Base-by-base conservation (phyloP, 1,140 invertebrate species). In the Aradophagus sp. region DNA sequence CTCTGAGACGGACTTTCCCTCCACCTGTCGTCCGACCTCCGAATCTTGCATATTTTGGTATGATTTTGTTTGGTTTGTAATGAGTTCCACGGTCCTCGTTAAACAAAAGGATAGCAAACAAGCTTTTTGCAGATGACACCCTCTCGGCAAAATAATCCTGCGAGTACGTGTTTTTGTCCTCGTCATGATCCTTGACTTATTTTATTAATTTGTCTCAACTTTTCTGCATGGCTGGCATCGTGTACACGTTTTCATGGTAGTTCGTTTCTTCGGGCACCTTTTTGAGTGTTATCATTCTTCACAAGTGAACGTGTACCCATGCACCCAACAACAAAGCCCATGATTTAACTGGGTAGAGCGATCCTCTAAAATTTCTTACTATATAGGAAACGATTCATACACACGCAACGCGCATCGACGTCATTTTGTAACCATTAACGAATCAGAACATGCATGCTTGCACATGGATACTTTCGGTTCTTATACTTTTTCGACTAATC, bases 151-250 rank as follows among this genome's bases (percentile, higher is more conserved):
- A 65, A 41, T 55, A 34, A 44, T 47, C 59, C 48, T 56, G 48
- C 59, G 53, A 50, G 55, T 72, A 39, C 61, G 61, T 72, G 61
- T 72, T 61, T 72, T 66, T 41, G 38, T 56, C 61, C 56, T 65
- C 29, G 31, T 65, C 47, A 42, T 38, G 48, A 27, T 68, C 67
- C 61, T 52, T 16, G 15, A 74, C 34, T 62, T 56, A 53, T 53
- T 71, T 35, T 14, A 23, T 71, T 55, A 15, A 58, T 59, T 71
- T 71, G 52, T 63, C 20, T 63, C 53, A 27, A 59, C 5, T 55
- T 53, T 44, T 66, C 39, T 78, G 79, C 80, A 80, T 80, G 80
- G 34, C 75, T 73, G 62, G 75, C 72, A 71, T 77, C 74, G 70
- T 79, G 74, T 75, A 55, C 72, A 79, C 62, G 69, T 80, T 74